Base-by-base conservation (phyloP, 2,888 invertebrate species). In the Dolichopus griseipennis region DNA sequence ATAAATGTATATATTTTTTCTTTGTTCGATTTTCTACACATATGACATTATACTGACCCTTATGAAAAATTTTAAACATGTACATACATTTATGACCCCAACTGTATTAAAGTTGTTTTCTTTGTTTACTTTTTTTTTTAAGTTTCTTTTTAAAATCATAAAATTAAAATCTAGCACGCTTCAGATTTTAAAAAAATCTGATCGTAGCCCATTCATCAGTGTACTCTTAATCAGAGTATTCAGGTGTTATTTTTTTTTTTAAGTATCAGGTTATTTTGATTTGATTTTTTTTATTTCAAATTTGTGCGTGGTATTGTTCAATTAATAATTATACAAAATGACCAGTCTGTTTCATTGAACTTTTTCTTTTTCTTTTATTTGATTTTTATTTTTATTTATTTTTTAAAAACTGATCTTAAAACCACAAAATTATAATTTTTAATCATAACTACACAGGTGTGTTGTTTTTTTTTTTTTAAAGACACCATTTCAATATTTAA, bases 271-370 rank as follows among this genome's bases (percentile, higher is more conserved):
- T 52, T 12, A 18, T 52, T 34, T 52, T 6, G 2, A 18, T 52
- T 18, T 52, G 43, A 12, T 15, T 52, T 52, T 1, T 12, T 18
- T 52, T 12, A 18, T 52, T 15, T 18, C 6, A 41, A 18, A 18
- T 52, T 52, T 52, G 52, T 52, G 52, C 52, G 52, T 52, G 52
- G 52, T 52, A 52, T 52, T 52, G 52, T 52, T 52, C 6, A 52
- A 52, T 52, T 52, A 52, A 52, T 52, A 52, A 52, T 18, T 12
- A 15, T 18, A 18, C 18, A 52, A 52, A 52, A 12, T 52, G 52
- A 52, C 52, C 52, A 52, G 18, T 18, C 52, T n/a, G 15, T 52
- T 52, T 52, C 52, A 52, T 52, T 52, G 52, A 52, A 52, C 52
- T 52, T 52, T 52, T n/a, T 41, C 8, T 41, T 41, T 12, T 41